Percentiles rank a stretch among this genome's conserved stretches.
phyloP scores from a whole-genome alignment of 2,888 invertebrate species.

The Flexamia atlantica region DNA sequence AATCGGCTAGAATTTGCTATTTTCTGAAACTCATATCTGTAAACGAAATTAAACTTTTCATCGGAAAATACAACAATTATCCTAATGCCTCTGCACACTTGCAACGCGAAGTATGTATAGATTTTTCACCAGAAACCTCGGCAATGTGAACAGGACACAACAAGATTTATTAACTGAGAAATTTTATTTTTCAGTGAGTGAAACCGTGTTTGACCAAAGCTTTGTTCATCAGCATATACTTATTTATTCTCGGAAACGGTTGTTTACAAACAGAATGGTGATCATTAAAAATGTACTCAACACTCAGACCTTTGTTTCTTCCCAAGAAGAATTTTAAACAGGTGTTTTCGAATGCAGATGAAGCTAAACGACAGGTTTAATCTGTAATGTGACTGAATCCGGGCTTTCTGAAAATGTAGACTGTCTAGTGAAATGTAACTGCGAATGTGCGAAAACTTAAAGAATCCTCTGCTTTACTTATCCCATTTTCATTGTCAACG shows the following conservation, averaged over 20 bases:
- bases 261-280: conserved; percentile 20
- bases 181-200: not conserved
- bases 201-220: conserved; percentile 16
- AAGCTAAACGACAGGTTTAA: conserved; percentile 42
- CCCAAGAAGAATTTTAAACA: conserved; percentile 45
- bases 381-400: conserved; percentile 19
- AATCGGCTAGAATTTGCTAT: too few species aligned
- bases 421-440: not conserved
- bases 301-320: conserved; percentile 45
- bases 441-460: not conserved
- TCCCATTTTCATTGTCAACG: too few species aligned
- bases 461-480: too few species aligned
- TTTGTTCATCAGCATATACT: conserved; percentile 39
- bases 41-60: too few species aligned
- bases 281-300: conserved; percentile 42
- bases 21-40: too few species aligned
- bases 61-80: too few species aligned
- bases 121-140: not conserved
- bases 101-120: too few species aligned
- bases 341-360: conserved; percentile 45
- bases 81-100: too few species aligned
- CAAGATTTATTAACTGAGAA: not conserved
- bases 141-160: not conserved
- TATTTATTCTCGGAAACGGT: conserved; percentile 37
- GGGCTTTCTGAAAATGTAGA: conserved; percentile 9